Evolutionary conservation across 2,797 vertebrate species (phyloP).

Genomic region (Cryptoprocta ferox): DNA sequence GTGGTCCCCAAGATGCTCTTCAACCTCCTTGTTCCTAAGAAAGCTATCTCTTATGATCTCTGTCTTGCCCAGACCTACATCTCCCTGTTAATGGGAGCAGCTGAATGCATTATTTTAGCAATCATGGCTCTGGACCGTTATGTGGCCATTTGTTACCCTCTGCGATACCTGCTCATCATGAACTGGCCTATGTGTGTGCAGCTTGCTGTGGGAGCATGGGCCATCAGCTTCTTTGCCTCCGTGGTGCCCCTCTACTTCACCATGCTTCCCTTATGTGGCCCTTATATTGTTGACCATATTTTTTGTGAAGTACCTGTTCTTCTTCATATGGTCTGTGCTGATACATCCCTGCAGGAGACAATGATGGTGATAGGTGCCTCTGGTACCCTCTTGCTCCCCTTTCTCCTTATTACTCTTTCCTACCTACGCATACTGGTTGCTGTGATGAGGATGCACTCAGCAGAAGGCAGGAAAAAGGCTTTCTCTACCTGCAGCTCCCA

Average conservation of each 20-base stretch:
- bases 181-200: not conserved
- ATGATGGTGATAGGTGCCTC: not conserved
- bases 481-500: conserved; percentile 18
- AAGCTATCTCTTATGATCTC: conserved; percentile 1
- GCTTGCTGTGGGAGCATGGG: not conserved
- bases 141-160: not conserved
- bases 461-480: not conserved
- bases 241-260: not conserved
- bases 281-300: not conserved
- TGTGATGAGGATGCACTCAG: not conserved
- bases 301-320: conserved; percentile 34
- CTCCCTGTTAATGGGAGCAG: conserved; percentile 21
- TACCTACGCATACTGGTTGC: not conserved
- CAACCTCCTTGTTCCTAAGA: conserved; percentile 18
- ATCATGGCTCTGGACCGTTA: not conserved
- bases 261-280: not conserved
- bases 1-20: conserved; percentile 55
- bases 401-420: conserved; percentile 23
- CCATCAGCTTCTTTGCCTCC: not conserved
- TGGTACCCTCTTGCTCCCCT: not conserved
- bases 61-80: conserved; percentile 24
- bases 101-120: not conserved
- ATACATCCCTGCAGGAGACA: not conserved
- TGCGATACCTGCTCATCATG: not conserved
- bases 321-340: not conserved